A percentile compares a stretch with the other conserved stretches of the same genome.
Conservation (phyloP, 1,140 invertebrate species). For the Akabosia matsudoensis region DNA sequence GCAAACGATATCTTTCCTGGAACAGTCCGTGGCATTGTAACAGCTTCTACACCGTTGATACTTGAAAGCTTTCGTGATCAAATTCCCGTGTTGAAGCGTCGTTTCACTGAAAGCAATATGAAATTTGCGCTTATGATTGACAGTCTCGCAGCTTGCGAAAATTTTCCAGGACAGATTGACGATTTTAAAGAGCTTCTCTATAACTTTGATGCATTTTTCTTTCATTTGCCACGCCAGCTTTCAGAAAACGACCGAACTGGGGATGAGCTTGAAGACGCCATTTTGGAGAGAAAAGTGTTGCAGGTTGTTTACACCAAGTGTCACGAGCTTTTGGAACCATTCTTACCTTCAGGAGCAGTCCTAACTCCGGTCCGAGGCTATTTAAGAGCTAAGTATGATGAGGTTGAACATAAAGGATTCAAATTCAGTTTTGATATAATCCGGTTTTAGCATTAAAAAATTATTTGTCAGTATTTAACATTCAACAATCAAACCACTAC, state of each 20-base stretch:
- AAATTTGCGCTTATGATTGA: not conserved
- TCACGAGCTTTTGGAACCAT: not conserved
- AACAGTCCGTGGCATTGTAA: not conserved
- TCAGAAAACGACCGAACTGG: not conserved
- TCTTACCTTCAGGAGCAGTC: not conserved
- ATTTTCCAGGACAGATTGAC: not conserved
- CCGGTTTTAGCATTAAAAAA: too few relatives aligned
- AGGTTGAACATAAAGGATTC: not conserved
- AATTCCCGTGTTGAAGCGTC: not conserved
- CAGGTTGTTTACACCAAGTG: not conserved
- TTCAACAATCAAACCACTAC: too few relatives aligned
- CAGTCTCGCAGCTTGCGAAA: not conserved
- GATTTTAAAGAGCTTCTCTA: not conserved
- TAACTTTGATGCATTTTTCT: not conserved
- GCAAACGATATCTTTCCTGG: not conserved
- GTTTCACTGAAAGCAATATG: not conserved
- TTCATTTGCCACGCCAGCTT: not conserved
- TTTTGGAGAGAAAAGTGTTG: not conserved
- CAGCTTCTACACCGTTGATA: not conserved
- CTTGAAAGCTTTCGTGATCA: not conserved
- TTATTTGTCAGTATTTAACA: too few relatives aligned
- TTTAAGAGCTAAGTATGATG: not conserved
- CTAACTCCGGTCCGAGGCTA: not conserved
- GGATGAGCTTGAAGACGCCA: not conserved
- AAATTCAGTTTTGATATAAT: not conserved